Conservation (phyloP, 2,113 vertebrate genomes). For the Pluvialis apricaria region DNA sequence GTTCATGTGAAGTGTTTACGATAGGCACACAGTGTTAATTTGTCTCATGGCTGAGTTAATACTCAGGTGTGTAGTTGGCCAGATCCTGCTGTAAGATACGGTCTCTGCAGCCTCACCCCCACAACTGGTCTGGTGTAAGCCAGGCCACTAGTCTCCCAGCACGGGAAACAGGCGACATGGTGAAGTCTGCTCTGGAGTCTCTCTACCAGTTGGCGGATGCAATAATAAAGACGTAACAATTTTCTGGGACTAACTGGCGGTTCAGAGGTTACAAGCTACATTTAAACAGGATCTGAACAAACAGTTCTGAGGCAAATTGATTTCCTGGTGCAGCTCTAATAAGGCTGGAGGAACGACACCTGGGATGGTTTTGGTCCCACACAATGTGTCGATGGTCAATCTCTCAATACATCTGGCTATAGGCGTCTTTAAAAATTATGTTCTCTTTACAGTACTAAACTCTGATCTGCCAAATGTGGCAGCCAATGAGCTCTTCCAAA, state of each 20-base stretch:
- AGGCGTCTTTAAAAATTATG: not conserved
- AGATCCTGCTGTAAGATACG: not conserved
- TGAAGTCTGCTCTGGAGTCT: not conserved
- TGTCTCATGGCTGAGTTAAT: not conserved
- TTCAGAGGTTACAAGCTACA: not conserved
- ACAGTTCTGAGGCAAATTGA: not conserved
- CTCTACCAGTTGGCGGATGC: not conserved
- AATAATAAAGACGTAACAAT: not conserved
- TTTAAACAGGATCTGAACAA: not conserved
- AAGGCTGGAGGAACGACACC: not conserved
- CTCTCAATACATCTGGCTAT: not conserved
- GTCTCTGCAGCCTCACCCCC: not conserved
- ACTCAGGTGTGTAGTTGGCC: not conserved
- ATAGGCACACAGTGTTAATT: not conserved
- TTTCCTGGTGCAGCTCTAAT: not conserved
- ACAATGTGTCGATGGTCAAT: not conserved
- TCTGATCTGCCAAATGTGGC: constrained; percentile 6
- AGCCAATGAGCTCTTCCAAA: not conserved
- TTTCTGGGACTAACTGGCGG: not conserved
- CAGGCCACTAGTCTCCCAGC: not conserved
- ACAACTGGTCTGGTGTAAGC: not conserved
- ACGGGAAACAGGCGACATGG: not conserved
- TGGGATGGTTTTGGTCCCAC: not conserved
- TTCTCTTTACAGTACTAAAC: not conserved
- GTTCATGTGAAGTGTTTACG: not conserved